Conservation (phyloP, 2,113 vertebrate genomes). For the Centropus bengalensis region DNA sequence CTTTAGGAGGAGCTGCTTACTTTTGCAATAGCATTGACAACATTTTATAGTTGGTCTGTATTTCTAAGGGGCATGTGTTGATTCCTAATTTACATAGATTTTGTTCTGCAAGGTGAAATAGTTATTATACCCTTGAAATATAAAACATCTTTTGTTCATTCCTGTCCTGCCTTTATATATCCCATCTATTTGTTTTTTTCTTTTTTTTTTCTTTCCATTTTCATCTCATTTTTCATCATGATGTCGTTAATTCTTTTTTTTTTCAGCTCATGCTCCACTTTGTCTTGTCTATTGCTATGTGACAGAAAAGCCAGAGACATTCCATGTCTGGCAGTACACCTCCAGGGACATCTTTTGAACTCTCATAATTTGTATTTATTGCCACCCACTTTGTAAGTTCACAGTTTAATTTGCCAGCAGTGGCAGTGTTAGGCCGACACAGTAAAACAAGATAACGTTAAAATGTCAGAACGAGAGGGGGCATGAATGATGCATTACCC, state of each 20-base stretch:
- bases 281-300: slow-evolving; percentile 75
- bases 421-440: slow-evolving; percentile 84
- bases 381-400: slow-evolving; percentile 89
- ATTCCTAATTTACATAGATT: slow-evolving; percentile 48
- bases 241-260: slow-evolving; percentile 69
- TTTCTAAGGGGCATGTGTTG: slow-evolving; percentile 23
- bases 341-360: slow-evolving; percentile 84
- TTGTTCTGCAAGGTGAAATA: not conserved
- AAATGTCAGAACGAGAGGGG: slow-evolving; percentile 83
- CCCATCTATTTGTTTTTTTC: slow-evolving; percentile 17
- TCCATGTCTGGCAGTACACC: slow-evolving; percentile 78
- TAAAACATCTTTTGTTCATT: slow-evolving; percentile 49
- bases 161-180: slow-evolving; percentile 25
- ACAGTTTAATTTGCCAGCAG: slow-evolving; percentile 87
- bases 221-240: slow-evolving; percentile 68
- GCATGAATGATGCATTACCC: slow-evolving; percentile 87
- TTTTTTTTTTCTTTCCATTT: slow-evolving; percentile 57
- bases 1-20: not conserved
- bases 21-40: slow-evolving; percentile 10
- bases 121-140: too few species aligned
- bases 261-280: slow-evolving; percentile 70
- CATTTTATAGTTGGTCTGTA: not conserved
- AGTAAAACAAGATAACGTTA: slow-evolving; percentile 87
- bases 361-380: slow-evolving; percentile 90
- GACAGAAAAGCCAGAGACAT: slow-evolving; percentile 81